Percentiles rank a stretch among this genome's conserved stretches.
phyloP scores from a whole-genome alignment of 1,140 invertebrate species.

The Papilio dardanus region DNA sequence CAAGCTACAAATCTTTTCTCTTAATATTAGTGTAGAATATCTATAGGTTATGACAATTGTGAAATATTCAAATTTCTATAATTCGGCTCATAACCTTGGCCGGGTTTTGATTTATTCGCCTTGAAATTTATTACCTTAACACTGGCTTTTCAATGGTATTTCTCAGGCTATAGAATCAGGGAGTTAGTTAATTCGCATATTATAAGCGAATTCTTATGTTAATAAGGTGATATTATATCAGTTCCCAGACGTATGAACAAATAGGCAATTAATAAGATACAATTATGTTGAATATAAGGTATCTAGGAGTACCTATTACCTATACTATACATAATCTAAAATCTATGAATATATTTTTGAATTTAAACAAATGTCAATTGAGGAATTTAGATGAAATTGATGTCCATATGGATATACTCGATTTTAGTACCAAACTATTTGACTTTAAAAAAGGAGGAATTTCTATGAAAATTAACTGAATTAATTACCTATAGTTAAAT shows the following conservation, averaged over 20 bases:
- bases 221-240: not conserved
- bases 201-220: slow-evolving; percentile 12
- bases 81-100: slow-evolving; percentile 61
- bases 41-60: not conserved
- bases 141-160: slow-evolving; percentile 59
- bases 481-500: too few species aligned
- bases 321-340: too few species aligned
- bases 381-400: too few species aligned
- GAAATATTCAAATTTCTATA: slow-evolving; percentile 9
- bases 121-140: slow-evolving; percentile 63
- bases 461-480: too few species aligned
- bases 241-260: not conserved
- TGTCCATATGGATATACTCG: too few species aligned
- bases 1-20: too few species aligned
- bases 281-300: slow-evolving; percentile 17
- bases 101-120: slow-evolving; percentile 63
- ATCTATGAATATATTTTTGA: too few species aligned
- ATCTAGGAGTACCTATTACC: too few species aligned
- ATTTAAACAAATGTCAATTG: too few species aligned
- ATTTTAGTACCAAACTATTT: too few species aligned
- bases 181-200: not conserved
- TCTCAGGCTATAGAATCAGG: not conserved
- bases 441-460: too few species aligned
- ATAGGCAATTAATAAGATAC: not conserved
- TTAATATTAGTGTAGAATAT: too few species aligned